phyloP scores from a whole-genome alignment of 2,797 vertebrate species.

The Mormyrus proboscirostris region DNA sequence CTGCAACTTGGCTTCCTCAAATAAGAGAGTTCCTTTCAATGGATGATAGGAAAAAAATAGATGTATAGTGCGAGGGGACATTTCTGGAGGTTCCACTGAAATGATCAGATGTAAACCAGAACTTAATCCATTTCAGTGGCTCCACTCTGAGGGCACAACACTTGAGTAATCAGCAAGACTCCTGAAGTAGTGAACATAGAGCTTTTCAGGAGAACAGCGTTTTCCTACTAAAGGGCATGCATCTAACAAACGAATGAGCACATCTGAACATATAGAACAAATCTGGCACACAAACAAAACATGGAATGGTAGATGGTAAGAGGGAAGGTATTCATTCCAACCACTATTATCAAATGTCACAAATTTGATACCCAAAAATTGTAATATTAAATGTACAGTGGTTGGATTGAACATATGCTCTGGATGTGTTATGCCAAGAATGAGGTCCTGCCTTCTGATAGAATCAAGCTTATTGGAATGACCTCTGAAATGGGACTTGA shows the following conservation, averaged over 20 bases:
- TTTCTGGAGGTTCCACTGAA: constrained; percentile 7
- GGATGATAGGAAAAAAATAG: constrained; percentile 43
- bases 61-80: neutral
- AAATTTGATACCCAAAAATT: neutral
- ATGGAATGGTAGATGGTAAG: constrained; percentile 21
- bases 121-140: neutral
- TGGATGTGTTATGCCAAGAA: constrained; percentile 23
- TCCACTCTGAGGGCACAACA: neutral
- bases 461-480: constrained; percentile 9
- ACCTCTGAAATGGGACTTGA: constrained; percentile 33
- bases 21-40: constrained; percentile 82
- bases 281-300: constrained; percentile 12
- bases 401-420: neutral
- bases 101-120: neutral
- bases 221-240: neutral
- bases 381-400: neutral
- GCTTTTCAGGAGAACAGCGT: neutral
- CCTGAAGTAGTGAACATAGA: neutral
- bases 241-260: neutral
- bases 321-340: neutral
- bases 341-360: neutral
- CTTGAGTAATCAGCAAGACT: neutral
- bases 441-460: constrained; percentile 30
- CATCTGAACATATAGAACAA: neutral
- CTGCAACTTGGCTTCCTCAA: constrained; percentile 44